Evolutionary conservation across 2,113 vertebrate genomes (phyloP).

Genomic region (Chaetodon auriga): DNA sequence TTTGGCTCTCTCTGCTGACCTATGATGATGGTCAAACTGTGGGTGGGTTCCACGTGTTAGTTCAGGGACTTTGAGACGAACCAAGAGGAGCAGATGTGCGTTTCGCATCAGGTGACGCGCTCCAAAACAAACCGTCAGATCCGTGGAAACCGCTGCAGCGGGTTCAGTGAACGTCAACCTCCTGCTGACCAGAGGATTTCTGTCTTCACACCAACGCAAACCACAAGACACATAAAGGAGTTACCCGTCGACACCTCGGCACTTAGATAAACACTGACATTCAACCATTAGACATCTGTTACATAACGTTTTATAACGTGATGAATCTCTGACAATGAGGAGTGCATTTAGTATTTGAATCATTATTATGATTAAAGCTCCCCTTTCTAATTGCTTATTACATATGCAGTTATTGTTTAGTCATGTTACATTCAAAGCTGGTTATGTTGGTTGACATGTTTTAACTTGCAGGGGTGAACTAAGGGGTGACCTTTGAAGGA

Average conservation of each 20-base stretch:
- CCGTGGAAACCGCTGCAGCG: slow-evolving; percentile 44
- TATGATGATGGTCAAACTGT: slow-evolving; percentile 28
- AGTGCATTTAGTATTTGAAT: neutral
- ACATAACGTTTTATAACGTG: neutral
- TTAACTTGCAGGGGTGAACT: no score
- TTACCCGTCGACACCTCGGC: neutral
- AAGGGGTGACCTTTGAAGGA: no score
- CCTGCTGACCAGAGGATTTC: slow-evolving; percentile 19
- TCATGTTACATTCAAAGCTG: no score
- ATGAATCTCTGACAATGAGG: neutral
- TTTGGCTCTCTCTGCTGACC: slow-evolving; percentile 30
- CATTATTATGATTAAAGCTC: no score
- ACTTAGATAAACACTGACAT: slow-evolving; percentile 14
- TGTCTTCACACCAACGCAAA: slow-evolving; percentile 10
- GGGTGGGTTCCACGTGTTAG: slow-evolving; percentile 39
- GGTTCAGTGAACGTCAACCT: slow-evolving; percentile 24
- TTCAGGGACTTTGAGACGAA: slow-evolving; percentile 35
- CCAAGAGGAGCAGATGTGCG: slow-evolving; percentile 64
- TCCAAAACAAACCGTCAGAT: slow-evolving; percentile 58
- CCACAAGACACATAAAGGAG: neutral
- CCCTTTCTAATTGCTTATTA: no score
- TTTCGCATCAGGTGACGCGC: slow-evolving; percentile 35
- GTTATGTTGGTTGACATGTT: no score
- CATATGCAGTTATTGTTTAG: no score
- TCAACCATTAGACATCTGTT: neutral